Base-by-base conservation (phyloP, 1,140 invertebrate genomes). In the Plectrocnemia conspersa region DNA sequence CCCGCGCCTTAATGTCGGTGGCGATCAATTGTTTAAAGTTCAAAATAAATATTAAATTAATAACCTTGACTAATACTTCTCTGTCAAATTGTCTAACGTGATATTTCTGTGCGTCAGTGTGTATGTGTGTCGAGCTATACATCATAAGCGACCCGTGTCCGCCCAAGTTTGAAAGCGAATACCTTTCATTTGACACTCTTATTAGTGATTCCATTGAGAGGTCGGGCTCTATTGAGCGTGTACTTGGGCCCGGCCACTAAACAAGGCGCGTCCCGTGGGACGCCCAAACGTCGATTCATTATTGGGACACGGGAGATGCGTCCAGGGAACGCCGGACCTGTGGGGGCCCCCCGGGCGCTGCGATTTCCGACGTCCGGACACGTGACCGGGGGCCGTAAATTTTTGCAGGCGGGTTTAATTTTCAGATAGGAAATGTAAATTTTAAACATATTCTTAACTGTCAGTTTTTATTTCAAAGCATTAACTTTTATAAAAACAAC, bases 261-360 rank as follows among this genome's bases (percentile, higher is more conserved):
- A 42, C 27, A 58, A 44, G 56, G 42, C 35, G 5, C 11, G 33
- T 45, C 41, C 57, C 47, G 2, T 3, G 57, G 52, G 52, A 35
- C 4, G 10, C 45, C 52, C 57, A 55, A 59, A 55, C 57, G 57
- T 59, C 57, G 57, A 59, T 59, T 59, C 57, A 59, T 59, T 59
- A 59, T 33, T 44, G 50, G 50, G 50, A 41, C 50, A 33, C 50
- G 35, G 25, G 38, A 44, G 40, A 16, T 16, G 42, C 23, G 52
- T 40, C 56, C 29, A 13, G 50, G 46, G 45, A 21, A 50, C 22
- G 16, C 29, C 16, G 42, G 6, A 1, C 23, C 29, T 19, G 25
- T 35, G 49, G 36, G 18, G 33, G 48, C 25, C 18, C 16, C 24
- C 5, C 13, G 47, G 15, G 32, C 16, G 33, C 32, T 9, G 9